Evolutionary conservation across 2,888 invertebrate genomes (phyloP), one percentile per base, ranked within the genome.

Genomic region (Drosophila neotestacea): DNA sequence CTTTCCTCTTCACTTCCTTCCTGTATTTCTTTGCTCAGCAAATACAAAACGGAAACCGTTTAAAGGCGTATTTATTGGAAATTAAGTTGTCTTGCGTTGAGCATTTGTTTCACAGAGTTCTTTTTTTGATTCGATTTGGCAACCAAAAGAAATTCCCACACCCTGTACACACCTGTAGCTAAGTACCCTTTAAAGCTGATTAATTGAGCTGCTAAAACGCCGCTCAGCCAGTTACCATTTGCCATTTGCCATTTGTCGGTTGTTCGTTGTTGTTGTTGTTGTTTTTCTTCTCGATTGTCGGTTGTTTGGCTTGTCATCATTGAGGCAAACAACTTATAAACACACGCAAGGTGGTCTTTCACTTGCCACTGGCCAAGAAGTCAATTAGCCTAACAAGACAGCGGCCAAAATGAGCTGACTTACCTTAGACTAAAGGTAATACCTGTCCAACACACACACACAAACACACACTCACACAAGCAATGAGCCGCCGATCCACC

Each of bases 361-460:
- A 42, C 36, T 52, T 58, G 50, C 38, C 42, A 39, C 36, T 55
- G 76, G 58, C 77, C 70, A 85, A 84, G 82, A 79, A 85, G 82
- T 90, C 91, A 91, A 91, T 90, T 91, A 90, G 91, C 89, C 89
- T 85, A 91, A 90, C 91, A 88, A 90, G 90, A 83, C 88, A 89
- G 71, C 74, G 52, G 51, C 79, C 72, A 77, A 83, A 84, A 66
- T 68, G 74, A 68, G 64, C 42, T 38, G 46, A 59, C 48, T 74
- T 65, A 58, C 75, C 63, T 71, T 58, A 64, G 62, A 76, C 52
- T 55, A 62, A 65, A 65, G 47, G 61, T 64, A 64, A 56, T 63
- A 77, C 81, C 77, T 79, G 61, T 54, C 27, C 27, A 36, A 54
- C 10, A 22, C n/a, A 7, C 44, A 36, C 16, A 34, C 34, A 16